A percentile compares a stretch with the other conserved stretches of the same genome.
These are phyloP conservation scores for Chironomus riparius DNA, from an alignment of 2,888 invertebrate species.

Conservation along the genomic window DNA sequence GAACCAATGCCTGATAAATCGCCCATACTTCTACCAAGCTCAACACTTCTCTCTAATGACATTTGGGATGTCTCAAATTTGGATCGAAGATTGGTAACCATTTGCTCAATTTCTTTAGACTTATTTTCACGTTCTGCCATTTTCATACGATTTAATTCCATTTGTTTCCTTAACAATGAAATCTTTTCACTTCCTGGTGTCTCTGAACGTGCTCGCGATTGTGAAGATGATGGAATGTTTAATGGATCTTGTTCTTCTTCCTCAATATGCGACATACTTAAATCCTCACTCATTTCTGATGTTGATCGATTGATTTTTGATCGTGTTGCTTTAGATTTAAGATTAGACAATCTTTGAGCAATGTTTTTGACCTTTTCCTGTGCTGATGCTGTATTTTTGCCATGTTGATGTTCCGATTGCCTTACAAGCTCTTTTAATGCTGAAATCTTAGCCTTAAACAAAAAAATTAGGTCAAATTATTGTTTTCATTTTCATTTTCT, in stretches of 20 bases:
- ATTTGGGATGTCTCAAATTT: conserved; percentile 47
- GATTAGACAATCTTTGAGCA: conserved; percentile 35
- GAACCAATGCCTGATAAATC: conserved; percentile 33
- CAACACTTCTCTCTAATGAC: conserved; percentile 35
- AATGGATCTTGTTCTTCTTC: not conserved
- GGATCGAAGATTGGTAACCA: conserved; percentile 46
- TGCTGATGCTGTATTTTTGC: conserved; percentile 35
- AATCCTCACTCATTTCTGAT: conserved; percentile 19
- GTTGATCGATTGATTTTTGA: not conserved
- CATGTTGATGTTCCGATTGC: conserved; percentile 36
- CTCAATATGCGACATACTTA: conserved; percentile 2
- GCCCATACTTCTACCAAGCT: conserved; percentile 40
- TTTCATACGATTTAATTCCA: conserved; percentile 47
- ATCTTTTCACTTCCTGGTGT: conserved; percentile 47
- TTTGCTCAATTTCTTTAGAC: conserved; percentile 46
- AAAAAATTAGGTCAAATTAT: conserved; percentile 15
- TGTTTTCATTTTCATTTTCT: not conserved
- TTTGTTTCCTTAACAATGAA: conserved; percentile 45
- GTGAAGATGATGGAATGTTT: conserved; percentile 14
- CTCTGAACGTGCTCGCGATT: conserved; percentile 31
- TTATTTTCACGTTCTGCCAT: conserved; percentile 47
- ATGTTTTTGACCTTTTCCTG: conserved; percentile 38
- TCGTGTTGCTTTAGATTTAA: conserved; percentile 30
- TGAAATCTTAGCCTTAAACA: conserved; percentile 35
- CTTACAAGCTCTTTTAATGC: conserved; percentile 36